Evolutionary conservation across 1,140 invertebrate species (phyloP).

Genomic region (Heliconius hewitsoni): DNA sequence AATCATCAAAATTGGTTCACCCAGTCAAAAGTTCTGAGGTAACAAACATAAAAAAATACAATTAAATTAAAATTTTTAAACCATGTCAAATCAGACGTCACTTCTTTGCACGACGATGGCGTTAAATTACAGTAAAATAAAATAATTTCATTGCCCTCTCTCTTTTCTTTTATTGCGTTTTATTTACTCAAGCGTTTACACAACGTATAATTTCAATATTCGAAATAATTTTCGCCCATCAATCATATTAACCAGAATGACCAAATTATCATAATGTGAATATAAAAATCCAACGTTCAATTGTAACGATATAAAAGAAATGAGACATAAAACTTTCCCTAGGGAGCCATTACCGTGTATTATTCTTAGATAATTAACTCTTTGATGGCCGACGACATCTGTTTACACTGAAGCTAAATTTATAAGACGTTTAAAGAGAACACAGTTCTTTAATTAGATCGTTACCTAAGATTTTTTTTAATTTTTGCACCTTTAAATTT

Average conservation of each 20-base stretch:
- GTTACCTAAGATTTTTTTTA: conserved; percentile 26
- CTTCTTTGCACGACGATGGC: too few species aligned
- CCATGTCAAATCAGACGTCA: too few species aligned
- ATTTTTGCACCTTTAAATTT: conserved; percentile 32
- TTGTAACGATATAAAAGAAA: conserved; percentile 46
- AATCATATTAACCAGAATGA: not conserved
- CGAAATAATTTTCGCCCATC: not conserved
- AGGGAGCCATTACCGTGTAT: conserved; percentile 62
- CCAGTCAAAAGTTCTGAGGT: too few species aligned
- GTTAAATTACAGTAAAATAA: too few species aligned
- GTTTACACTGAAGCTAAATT: conserved; percentile 53
- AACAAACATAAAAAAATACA: too few species aligned
- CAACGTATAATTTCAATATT: not conserved
- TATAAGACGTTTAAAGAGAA: conserved; percentile 41
- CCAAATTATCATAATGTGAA: conserved; percentile 17
- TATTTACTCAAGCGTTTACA: not conserved
- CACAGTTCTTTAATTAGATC: conserved; percentile 35
- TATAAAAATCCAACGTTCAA: conserved; percentile 28
- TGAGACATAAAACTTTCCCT: conserved; percentile 53
- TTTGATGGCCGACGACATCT: conserved; percentile 70
- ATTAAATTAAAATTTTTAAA: too few species aligned
- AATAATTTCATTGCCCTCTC: not conserved
- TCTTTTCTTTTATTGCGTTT: not conserved
- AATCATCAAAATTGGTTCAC: too few species aligned
- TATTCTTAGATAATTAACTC: conserved; percentile 78